Conservation (phyloP, 2,113 vertebrate genomes). For the Haemorhous mexicanus region DNA sequence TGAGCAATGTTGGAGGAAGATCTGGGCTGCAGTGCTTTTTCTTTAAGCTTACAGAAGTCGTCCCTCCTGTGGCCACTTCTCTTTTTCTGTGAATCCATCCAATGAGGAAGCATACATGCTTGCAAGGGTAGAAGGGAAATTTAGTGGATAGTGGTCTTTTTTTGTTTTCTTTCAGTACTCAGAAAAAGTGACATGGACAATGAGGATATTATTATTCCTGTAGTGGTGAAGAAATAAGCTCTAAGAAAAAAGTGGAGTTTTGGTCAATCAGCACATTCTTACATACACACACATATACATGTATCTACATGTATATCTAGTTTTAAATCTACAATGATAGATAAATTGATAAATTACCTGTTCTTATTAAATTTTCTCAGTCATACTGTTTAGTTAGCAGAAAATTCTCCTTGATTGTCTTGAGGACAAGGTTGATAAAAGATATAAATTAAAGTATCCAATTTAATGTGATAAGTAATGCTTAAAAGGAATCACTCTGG, state of each 20-base stretch:
- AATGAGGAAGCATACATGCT: background rate
- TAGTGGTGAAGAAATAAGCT: background rate
- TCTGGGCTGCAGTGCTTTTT: background rate
- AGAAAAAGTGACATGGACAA: background rate
- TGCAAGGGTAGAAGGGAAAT: background rate
- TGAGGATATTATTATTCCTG: background rate
- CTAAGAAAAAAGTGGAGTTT: background rate
- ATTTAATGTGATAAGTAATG: background rate
- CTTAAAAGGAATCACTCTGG: background rate
- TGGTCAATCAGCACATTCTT: background rate
- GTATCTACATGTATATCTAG: no score
- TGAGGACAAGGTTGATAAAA: background rate
- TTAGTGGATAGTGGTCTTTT: background rate
- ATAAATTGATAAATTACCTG: background rate
- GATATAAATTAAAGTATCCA: background rate
- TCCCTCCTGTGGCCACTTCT: background rate
- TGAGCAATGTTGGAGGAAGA: background rate
- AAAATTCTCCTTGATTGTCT: background rate
- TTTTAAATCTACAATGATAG: background rate
- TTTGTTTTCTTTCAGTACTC: background rate
- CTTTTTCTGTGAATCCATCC: background rate
- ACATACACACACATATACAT: fast-evolving
- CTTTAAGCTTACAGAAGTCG: background rate
- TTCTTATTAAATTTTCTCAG: background rate
- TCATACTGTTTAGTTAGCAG: background rate